A percentile compares a stretch with the other conserved stretches of the same genome.
phyloP scores from a whole-genome alignment of 2,113 vertebrate genomes.

The Morone chrysops region DNA sequence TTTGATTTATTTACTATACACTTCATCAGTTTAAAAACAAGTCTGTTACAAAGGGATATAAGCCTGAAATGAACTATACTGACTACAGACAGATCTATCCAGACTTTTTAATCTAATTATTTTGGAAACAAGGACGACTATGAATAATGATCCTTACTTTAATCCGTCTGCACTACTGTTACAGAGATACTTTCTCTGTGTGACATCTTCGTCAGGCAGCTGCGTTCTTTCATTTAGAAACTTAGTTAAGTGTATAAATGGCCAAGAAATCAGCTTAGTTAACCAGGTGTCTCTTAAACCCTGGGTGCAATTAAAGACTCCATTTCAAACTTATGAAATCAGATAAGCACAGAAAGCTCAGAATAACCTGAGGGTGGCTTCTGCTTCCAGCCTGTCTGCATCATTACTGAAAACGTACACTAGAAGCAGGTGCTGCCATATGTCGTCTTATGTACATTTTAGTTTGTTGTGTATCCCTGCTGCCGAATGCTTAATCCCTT shows the following conservation, averaged over 20 bases:
- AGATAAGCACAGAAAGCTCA: not conserved
- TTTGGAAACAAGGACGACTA: not conserved
- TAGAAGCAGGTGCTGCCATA: too few relatives aligned
- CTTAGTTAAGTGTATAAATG: not conserved
- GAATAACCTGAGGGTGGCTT: not conserved
- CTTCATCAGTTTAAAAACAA: not conserved
- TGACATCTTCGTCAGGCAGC: not conserved
- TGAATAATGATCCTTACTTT: constrained; percentile 9
- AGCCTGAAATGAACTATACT: not conserved
- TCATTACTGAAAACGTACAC: not conserved
- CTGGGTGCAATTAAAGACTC: not conserved
- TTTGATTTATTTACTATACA: not conserved
- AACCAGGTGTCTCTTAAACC: not conserved
- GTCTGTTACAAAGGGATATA: not conserved
- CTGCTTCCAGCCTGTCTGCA: not conserved
- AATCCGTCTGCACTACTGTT: not conserved
- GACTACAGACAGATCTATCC: not conserved
- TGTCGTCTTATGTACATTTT: not conserved
- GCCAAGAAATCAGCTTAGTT: not conserved
- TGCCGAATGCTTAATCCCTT: constrained; percentile 1
- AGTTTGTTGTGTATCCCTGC: not conserved
- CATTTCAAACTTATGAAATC: not conserved
- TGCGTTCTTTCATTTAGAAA: not conserved
- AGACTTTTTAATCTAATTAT: not conserved
- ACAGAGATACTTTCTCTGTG: not conserved